Conservation (phyloP, 1,140 invertebrate species). For the Achatina immaculata region DNA sequence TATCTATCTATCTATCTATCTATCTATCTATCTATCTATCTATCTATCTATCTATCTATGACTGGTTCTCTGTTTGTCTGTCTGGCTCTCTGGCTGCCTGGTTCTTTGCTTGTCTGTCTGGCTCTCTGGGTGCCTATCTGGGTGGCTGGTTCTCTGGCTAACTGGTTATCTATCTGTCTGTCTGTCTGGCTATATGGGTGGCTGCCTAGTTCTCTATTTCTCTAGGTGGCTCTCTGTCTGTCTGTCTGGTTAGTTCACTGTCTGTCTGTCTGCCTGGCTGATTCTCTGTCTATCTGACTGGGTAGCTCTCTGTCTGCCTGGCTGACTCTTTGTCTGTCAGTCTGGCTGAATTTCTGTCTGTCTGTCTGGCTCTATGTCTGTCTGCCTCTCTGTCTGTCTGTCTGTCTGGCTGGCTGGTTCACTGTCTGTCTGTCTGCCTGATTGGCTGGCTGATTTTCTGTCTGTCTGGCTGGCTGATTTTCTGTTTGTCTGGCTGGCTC, state of each 20-base stretch:
- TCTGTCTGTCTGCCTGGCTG: conserved; percentile 7
- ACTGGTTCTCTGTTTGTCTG: neutral
- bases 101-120: neutral
- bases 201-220: neutral
- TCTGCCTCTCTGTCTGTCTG: too few relatives aligned
- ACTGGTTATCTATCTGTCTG: neutral
- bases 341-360: neutral
- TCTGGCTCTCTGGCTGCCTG: neutral
- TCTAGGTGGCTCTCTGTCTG: neutral
- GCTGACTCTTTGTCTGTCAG: neutral
- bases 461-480: neutral
- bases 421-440: neutral
- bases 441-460: neutral
- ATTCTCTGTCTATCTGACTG: neutral
- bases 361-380: neutral
- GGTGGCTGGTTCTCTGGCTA: neutral
- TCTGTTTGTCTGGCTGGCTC: neutral
- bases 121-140: neutral
- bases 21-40: too few relatives aligned
- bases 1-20: too few relatives aligned
- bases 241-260: neutral
- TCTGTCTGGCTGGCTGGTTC: neutral
- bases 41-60: neutral
- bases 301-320: neutral
- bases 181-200: neutral